phyloP scores from a whole-genome alignment of 2,888 invertebrate species.

The Leucoma salicis region DNA sequence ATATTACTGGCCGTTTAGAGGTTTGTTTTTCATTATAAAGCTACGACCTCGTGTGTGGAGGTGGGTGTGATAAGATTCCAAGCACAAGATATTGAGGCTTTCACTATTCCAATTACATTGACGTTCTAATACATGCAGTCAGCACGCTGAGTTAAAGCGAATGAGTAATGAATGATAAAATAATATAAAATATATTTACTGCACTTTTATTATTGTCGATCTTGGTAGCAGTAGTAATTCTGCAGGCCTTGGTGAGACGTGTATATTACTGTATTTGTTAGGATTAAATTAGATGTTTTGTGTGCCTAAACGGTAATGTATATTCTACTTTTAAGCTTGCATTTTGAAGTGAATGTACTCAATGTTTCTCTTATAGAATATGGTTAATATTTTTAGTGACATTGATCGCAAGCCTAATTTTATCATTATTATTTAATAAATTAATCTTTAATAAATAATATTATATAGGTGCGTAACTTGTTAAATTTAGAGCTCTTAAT shows the following conservation, averaged over 20 bases:
- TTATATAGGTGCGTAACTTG: too few species aligned
- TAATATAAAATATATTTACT: not conserved
- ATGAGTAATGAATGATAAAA: constrained; percentile 7
- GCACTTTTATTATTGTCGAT: not conserved
- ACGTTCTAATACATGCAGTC: not conserved
- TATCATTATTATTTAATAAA: too few species aligned
- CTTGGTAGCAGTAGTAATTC: constrained; percentile 12
- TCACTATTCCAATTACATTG: constrained; percentile 9
- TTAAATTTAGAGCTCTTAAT: too few species aligned
- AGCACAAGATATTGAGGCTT: constrained; percentile 6
- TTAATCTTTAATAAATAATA: too few species aligned
- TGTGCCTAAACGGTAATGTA: constrained; percentile 16
- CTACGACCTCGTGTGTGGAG: constrained; percentile 37
- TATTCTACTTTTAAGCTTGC: constrained; percentile 4
- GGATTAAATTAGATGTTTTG: not conserved
- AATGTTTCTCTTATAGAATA: too few species aligned
- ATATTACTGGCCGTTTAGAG: constrained; percentile 48
- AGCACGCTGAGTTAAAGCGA: not conserved
- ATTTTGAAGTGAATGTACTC: constrained; percentile 21
- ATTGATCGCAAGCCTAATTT: too few species aligned
- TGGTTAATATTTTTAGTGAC: too few species aligned
- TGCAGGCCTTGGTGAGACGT: constrained; percentile 15
- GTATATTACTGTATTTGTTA: constrained; percentile 13
- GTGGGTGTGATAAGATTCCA: constrained; percentile 33
- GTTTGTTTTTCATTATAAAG: constrained; percentile 54